Evolutionary conservation across 2,797 vertebrate genomes (phyloP).

Genomic region (Cyclura pinguis): DNA sequence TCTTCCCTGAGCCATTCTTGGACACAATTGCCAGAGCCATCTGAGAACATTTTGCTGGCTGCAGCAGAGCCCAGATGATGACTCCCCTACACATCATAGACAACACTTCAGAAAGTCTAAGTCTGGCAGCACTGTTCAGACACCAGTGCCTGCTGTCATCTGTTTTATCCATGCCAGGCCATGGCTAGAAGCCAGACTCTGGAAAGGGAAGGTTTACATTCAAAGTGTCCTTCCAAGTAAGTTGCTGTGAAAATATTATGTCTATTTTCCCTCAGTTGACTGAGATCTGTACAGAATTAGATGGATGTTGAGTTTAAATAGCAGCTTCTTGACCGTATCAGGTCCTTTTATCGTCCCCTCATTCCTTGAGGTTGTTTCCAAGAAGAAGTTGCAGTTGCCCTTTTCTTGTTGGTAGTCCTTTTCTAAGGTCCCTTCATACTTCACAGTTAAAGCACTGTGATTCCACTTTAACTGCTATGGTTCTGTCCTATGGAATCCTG

Average conservation of each 20-base stretch:
- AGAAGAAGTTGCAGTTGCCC: slow-evolving; percentile 70
- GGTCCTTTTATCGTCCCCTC: not conserved
- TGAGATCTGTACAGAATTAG: not conserved
- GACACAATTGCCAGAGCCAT: not conserved
- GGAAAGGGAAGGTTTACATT: not conserved
- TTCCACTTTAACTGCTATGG: too few relatives aligned
- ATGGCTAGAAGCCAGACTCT: not conserved
- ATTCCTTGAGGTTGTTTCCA: slow-evolving; percentile 42
- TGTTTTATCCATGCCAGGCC: not conserved
- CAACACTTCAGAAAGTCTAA: not conserved
- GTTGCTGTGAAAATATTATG: not conserved
- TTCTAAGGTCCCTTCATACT: too few relatives aligned
- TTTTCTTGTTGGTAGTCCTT: slow-evolving; percentile 62
- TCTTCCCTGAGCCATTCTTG: not conserved
- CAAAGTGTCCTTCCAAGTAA: not conserved
- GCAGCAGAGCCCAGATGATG: not conserved
- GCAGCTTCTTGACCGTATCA: not conserved
- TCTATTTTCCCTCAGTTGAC: not conserved
- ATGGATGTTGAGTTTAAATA: not conserved
- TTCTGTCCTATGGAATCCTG: too few relatives aligned
- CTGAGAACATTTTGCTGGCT: not conserved
- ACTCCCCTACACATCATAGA: not conserved
- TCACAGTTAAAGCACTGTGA: too few relatives aligned
- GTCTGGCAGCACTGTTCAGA: not conserved
- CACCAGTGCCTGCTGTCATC: not conserved